Percentiles rank a stretch among this genome's conserved stretches.
Conservation (phyloP, 2,797 vertebrate genomes). For the Sebastes steindachneri region DNA sequence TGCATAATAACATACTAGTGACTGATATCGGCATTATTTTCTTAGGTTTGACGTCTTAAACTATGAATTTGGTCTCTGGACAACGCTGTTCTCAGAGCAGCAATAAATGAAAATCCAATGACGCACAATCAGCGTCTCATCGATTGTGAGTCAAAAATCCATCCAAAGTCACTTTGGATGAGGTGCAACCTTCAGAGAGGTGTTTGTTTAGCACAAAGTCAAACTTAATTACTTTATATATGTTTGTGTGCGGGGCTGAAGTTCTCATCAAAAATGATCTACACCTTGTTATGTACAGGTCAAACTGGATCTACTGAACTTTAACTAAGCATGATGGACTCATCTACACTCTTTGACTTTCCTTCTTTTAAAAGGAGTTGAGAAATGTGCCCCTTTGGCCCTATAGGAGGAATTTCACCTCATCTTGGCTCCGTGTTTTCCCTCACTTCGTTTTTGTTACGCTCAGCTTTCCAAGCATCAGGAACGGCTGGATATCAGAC, state of each 20-base stretch:
- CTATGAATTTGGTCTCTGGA: not conserved
- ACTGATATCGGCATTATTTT: not conserved
- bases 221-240: not conserved
- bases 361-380: not conserved
- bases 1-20: not conserved
- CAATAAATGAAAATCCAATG: conserved; percentile 40
- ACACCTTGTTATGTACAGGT: not conserved
- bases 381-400: conserved; percentile 19
- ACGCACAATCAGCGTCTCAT: conserved; percentile 13
- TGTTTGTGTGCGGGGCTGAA: not conserved
- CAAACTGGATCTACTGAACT: not conserved
- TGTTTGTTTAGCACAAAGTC: conserved; percentile 21
- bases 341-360: not conserved
- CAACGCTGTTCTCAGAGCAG: not conserved
- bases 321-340: not conserved
- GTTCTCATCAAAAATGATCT: not conserved
- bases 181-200: not conserved
- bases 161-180: conserved; percentile 23
- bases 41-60: not conserved
- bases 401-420: conserved; percentile 26
- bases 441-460: conserved; percentile 7
- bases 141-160: not conserved
- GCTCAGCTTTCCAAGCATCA: conserved; percentile 31
- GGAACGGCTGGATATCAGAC: conserved; percentile 14
- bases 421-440: conserved; percentile 22